These are phyloP conservation scores for Cynopterus sphinx DNA, from an alignment of 2,797 vertebrate species.

Conservation along the genomic window DNA sequence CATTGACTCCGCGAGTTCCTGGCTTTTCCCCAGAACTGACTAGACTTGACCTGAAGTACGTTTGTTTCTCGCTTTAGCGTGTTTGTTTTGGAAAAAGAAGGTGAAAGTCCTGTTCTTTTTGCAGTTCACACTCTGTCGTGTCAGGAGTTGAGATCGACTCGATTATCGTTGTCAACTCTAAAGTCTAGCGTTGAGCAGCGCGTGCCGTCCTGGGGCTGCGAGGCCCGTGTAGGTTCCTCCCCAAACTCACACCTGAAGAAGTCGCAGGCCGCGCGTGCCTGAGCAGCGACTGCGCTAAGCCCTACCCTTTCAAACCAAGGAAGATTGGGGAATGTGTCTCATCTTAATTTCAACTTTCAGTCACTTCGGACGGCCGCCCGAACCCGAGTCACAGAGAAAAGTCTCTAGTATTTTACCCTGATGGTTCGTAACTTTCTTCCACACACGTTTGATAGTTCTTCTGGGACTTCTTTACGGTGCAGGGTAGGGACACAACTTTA, in stretches of 20 bases:
- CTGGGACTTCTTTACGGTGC: neutral
- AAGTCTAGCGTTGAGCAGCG: neutral
- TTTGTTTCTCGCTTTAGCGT: neutral
- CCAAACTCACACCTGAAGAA: neutral
- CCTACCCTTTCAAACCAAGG: neutral
- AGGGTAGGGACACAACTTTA: neutral
- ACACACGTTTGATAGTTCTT: neutral
- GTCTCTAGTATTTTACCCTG: neutral
- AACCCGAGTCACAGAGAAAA: neutral
- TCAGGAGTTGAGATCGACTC: neutral
- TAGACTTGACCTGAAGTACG: neutral
- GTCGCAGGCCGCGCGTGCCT: rapidly evolving
- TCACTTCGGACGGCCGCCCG: neutral
- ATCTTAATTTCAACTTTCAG: neutral
- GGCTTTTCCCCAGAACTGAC: neutral
- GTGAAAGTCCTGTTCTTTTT: neutral
- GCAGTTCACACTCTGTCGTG: neutral
- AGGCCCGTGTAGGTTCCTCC: rapidly evolving
- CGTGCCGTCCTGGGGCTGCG: rapidly evolving
- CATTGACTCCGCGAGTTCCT: neutral
- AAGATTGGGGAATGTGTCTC: neutral
- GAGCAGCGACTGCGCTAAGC: neutral
- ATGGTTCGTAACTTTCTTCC: neutral
- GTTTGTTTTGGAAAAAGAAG: neutral
- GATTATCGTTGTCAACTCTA: neutral